Base-by-base conservation (phyloP, 2,888 invertebrate genomes). In the Lysandra bellargus region DNA sequence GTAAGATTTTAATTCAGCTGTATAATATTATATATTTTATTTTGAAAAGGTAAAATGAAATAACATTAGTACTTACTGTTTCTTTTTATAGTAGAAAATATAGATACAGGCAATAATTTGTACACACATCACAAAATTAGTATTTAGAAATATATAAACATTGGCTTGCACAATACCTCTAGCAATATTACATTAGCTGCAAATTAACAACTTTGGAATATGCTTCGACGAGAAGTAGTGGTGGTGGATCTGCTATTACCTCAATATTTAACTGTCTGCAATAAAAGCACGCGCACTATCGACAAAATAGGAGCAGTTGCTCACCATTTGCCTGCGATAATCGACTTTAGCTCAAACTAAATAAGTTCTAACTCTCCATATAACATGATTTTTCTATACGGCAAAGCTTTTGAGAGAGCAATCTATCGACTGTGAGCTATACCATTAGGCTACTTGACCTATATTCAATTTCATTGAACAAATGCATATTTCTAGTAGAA, bases 51-150 rank as follows among this genome's bases (percentile, higher is more conserved):
- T 82, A 81, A 89, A 93, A 92, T 90, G 84, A 93, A 93, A 94
- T 87, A 87, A 82, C 87, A 84, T 85, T 83, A 85, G 90, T 89
- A 92, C 93, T 93, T 89, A 92, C 93, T 93, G 93, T 92, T 93
- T 94, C 90, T 89, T 93, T 94, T 94, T 94, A 94, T 94, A 93
- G 90, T 92, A 93, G 93, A 92, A 94, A 93, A 93, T 93, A 93
- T 92, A 94, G 90, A 92, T 89, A 91, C 88, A 90, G 88, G 89
- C 90, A 90, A 92, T 83, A 92, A 89, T 88, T 90, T 90, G 90
- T 92, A 93, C 92, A 94, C 90, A 90, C 88, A 83, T 92, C 89
- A 91, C 90, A 92, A 92, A 76, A 90, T 90, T 86, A 90, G 88
- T 88, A 86, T 89, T 89, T 33, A 57, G 57, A 76, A 76, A 79